Base-by-base conservation (phyloP, 2,797 vertebrate genomes). In the Morus bassanus region DNA sequence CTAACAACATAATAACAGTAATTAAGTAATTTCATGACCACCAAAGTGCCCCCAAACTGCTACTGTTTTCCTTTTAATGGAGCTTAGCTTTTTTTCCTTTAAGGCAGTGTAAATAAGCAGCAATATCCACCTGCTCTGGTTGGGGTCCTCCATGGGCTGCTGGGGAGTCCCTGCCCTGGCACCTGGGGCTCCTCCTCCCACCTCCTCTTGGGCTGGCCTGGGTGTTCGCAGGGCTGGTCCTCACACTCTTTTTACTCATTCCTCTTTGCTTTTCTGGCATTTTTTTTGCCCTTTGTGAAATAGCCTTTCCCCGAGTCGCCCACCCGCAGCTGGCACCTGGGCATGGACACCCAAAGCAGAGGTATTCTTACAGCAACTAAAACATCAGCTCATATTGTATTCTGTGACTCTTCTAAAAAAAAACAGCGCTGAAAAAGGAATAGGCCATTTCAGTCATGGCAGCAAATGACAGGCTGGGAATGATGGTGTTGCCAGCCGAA, bases 401-500 rank as follows among this genome's bases (percentile, higher is more conserved):
- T 80, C 33, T 35, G 21, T 39, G 18, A 56, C 54, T 82, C 31
- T 37, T 50, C 9, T 13, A 3, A 37, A 54, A 31, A 31, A 19
- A 41, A n/a, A 0, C 4, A 46, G 18, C 31, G 4, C 41, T 39
- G 75, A 23, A 53, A 73, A 54, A 50, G 24, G 22, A 70, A 77
- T 54, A 1, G 13, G 12, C 28, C 3, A 0, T 50, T 77, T 90
- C n/a, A 48, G 28, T 57, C 19, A 2, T 0, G 23, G n/a, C 45
- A 45, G 21, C 35, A 30, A 39, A 25, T 2, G 5, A 9, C 13
- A 59, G 41, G 11, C 31, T 39, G 57, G 48, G 41, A 64, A 13
- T 0, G 0, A 22, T 0, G 1, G 22, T 0, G 2, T 51, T 68
- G 60, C n/a, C 67, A 19, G 82, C 17, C 0, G 0, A 41, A 60